Evolutionary conservation across 1,140 invertebrate species (phyloP).

Genomic region (Leptonema lineaticorne): DNA sequence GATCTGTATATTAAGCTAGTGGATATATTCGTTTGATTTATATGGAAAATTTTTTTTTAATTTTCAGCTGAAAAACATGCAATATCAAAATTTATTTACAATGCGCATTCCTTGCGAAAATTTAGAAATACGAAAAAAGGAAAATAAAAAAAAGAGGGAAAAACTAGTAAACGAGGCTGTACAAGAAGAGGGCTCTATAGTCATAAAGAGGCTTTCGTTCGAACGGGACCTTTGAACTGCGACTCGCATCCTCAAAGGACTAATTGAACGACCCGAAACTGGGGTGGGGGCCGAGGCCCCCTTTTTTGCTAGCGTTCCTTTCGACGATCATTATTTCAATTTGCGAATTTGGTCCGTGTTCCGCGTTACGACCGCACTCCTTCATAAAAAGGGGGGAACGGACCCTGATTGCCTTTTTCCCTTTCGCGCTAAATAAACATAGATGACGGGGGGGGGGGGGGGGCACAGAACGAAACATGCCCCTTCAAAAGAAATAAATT

Average conservation of each 20-base stretch:
- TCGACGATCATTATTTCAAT: slow-evolving; percentile 25
- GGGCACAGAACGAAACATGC: no score
- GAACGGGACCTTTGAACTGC: slow-evolving; percentile 18
- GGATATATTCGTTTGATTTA: no score
- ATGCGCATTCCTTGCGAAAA: no score
- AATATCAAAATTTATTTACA: no score
- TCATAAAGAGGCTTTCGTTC: neutral
- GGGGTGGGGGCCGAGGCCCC: neutral
- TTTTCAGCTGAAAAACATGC: slow-evolving; percentile 9
- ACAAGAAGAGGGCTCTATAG: neutral
- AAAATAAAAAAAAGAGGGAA: no score
- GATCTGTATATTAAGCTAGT: no score
- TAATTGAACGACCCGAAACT: slow-evolving; percentile 27
- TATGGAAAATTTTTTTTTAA: neutral
- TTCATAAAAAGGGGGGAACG: slow-evolving; percentile 4
- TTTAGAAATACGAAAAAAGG: no score
- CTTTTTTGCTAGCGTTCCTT: no score
- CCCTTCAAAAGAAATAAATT: no score
- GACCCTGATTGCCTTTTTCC: slow-evolving; percentile 19
- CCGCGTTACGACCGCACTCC: slow-evolving; percentile 11
- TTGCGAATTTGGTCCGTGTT: neutral
- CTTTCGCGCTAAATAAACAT: neutral
- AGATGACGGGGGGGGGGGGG: no score
- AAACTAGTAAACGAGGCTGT: no score
- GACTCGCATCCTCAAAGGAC: neutral